These are phyloP conservation scores for Clivina fossor DNA, from an alignment of 2,888 invertebrate species.

Conservation along the genomic window DNA sequence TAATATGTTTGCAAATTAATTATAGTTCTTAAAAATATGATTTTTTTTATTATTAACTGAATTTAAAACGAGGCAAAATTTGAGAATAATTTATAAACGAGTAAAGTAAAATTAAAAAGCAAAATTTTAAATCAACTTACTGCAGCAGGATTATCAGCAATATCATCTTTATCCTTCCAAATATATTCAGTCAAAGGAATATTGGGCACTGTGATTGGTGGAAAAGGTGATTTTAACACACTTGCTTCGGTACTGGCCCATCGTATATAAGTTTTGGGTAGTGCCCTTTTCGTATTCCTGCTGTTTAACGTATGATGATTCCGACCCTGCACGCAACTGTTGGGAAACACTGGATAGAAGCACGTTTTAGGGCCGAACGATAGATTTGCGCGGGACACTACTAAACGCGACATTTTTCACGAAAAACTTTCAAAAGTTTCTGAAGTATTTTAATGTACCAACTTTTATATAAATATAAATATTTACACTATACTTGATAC, in stretches of 20 bases:
- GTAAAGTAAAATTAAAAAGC: background rate
- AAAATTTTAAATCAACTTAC: no score
- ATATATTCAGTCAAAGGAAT: slow-evolving; percentile 62
- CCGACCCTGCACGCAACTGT: background rate
- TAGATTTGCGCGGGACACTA: slow-evolving; percentile 25
- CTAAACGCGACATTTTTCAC: slow-evolving; percentile 29
- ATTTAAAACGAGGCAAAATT: no score
- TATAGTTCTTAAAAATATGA: no score
- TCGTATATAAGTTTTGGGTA: slow-evolving; percentile 4
- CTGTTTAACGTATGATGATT: slow-evolving; percentile 6
- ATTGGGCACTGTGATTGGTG: slow-evolving; percentile 58
- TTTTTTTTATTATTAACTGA: no score
- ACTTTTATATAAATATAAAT: no score
- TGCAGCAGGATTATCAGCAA: slow-evolving; percentile 63
- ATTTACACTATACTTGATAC: no score
- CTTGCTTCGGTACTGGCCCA: slow-evolving; percentile 9
- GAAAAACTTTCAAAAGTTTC: no score
- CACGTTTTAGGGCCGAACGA: slow-evolving; percentile 14
- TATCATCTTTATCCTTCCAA: slow-evolving; percentile 59
- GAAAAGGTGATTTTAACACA: slow-evolving; percentile 52
- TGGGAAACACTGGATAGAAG: slow-evolving; percentile 12
- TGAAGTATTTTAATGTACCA: no score
- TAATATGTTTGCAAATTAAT: background rate
- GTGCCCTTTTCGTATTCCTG: background rate
- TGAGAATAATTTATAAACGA: background rate